Evolutionary conservation across 2,888 invertebrate genomes (phyloP).

Genomic region (Cantharis nigra): DNA sequence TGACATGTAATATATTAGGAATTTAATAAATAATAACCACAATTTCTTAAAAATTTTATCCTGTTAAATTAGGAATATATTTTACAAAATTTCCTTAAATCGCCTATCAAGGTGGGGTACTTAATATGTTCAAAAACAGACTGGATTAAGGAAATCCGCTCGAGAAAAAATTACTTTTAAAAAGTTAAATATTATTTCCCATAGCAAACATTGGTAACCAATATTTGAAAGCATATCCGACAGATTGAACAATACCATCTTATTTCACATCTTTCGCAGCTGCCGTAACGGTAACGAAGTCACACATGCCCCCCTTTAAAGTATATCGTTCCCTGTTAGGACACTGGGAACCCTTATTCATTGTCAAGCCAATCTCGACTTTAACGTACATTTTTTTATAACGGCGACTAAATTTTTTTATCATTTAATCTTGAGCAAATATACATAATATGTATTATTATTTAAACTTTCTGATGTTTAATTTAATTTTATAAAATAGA

Average conservation of each 20-base stretch:
- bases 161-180: background rate
- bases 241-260: background rate
- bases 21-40: background rate
- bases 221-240: background rate
- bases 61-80: background rate
- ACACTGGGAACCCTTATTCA: constrained; percentile 5
- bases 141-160: too few species aligned
- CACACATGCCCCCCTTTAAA: constrained; percentile 9
- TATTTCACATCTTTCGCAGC: constrained; percentile 19
- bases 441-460: background rate
- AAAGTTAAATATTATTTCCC: background rate
- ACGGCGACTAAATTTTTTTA: background rate
- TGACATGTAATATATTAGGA: background rate
- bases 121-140: too few species aligned
- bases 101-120: too few species aligned
- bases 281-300: constrained; percentile 31
- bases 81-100: background rate
- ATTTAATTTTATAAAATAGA: background rate
- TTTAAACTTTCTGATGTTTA: background rate
- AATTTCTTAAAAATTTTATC: background rate
- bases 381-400: background rate
- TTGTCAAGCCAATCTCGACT: background rate
- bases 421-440: background rate
- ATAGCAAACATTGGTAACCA: background rate
- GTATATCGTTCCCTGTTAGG: background rate